Conservation (phyloP, 2,797 vertebrate genomes). For the Diceros bicornis region DNA sequence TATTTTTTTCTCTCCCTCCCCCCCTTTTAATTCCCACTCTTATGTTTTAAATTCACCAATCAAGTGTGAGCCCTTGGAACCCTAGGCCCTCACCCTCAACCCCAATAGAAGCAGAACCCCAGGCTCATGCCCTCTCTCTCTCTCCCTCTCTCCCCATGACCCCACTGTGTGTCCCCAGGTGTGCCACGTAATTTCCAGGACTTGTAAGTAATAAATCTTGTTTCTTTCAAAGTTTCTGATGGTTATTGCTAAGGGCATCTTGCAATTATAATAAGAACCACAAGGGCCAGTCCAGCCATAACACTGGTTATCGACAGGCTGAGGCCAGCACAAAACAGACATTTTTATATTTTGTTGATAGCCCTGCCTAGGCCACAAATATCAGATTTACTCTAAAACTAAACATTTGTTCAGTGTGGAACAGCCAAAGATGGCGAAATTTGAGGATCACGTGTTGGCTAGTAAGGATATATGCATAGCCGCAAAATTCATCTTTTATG, state of each 20-base stretch:
- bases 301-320: background rate
- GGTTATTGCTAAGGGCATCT: background rate
- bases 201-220: background rate
- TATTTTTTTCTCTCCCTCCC: background rate
- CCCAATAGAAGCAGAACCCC: background rate
- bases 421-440: background rate
- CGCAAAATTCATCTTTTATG: background rate
- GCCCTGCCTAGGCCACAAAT: background rate
- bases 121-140: background rate
- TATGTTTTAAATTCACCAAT: background rate
- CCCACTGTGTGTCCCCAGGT: background rate
- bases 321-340: background rate
- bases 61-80: background rate
- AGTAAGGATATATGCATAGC: background rate
- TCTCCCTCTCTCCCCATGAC: background rate
- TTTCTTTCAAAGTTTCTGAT: background rate
- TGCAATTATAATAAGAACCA: background rate
- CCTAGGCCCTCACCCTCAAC: background rate
- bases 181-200: too few relatives aligned
- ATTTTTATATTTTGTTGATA: background rate
- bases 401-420: background rate
- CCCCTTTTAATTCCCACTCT: background rate
- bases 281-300: background rate
- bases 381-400: background rate
- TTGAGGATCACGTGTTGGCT: background rate